A percentile compares a stretch with the other conserved stretches of the same genome.
phyloP scores from a whole-genome alignment of 2,113 vertebrate genomes.

The Ammospiza caudacuta region DNA sequence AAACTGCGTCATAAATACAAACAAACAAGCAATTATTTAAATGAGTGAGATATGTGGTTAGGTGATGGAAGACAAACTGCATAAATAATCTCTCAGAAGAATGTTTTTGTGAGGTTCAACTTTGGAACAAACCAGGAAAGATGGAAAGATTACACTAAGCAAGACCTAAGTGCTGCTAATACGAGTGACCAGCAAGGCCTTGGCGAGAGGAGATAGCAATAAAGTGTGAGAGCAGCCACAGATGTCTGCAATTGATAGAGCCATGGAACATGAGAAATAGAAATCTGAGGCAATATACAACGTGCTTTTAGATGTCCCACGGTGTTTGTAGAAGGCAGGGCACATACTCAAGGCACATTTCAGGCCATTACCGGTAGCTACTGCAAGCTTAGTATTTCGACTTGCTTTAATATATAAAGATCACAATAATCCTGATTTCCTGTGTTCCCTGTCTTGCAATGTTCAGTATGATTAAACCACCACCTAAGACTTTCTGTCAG shows the following conservation, averaged over 20 bases:
- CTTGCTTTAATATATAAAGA: background rate
- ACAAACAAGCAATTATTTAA: background rate
- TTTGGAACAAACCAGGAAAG: background rate
- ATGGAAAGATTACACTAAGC: background rate
- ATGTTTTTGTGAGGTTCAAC: background rate
- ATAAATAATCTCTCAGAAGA: background rate
- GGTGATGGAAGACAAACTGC: background rate
- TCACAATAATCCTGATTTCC: background rate
- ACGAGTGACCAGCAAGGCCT: background rate
- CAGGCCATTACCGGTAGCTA: background rate
- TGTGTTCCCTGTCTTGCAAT: background rate
- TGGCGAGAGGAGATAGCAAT: background rate
- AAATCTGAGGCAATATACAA: background rate
- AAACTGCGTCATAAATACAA: background rate
- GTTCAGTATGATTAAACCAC: background rate
- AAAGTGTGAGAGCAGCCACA: background rate
- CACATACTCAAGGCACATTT: background rate
- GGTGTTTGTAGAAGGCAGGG: background rate
- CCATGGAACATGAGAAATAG: background rate
- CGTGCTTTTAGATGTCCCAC: background rate
- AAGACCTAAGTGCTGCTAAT: background rate
- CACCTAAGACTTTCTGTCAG: background rate
- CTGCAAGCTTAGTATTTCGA: background rate
- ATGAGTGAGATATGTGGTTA: background rate
- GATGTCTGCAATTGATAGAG: background rate